phyloP scores from a whole-genome alignment of 1,140 invertebrate genomes.

The Condylostylus longicornis region DNA sequence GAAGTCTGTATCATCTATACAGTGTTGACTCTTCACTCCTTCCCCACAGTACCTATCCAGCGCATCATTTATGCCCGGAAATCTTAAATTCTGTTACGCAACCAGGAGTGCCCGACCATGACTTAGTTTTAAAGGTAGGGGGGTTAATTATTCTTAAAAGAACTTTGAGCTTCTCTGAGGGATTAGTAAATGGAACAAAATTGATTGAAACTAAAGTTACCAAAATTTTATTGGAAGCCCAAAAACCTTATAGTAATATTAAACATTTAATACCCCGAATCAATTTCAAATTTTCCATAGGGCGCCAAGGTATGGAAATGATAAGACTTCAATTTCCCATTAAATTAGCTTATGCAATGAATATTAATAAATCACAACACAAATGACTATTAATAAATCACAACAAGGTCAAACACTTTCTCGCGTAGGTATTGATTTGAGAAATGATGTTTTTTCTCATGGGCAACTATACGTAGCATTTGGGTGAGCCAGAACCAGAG shows the following conservation, averaged over 20 bases:
- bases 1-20: slow-evolving; percentile 23
- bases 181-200: slow-evolving; percentile 34
- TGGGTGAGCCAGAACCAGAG: too few relatives aligned
- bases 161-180: slow-evolving; percentile 32
- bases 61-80: slow-evolving; percentile 23
- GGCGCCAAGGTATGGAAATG: too few relatives aligned
- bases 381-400: too few relatives aligned
- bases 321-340: slow-evolving; percentile 32
- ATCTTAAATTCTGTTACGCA: slow-evolving; percentile 32
- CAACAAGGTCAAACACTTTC: slow-evolving; percentile 35
- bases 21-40: too few relatives aligned
- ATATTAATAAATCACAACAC: slow-evolving; percentile 41
- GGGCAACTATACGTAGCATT: slow-evolving; percentile 35
- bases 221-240: slow-evolving; percentile 32
- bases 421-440: slow-evolving; percentile 25
- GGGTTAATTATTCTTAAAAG: slow-evolving; percentile 29
- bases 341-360: slow-evolving; percentile 35
- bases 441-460: slow-evolving; percentile 29
- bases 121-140: slow-evolving; percentile 31
- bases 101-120: slow-evolving; percentile 28
- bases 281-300: slow-evolving; percentile 33
- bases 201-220: slow-evolving; percentile 30
- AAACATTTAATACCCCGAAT: slow-evolving; percentile 32
- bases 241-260: slow-evolving; percentile 32
- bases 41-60: too few relatives aligned